These are phyloP conservation scores for Eulemur coronatus DNA, from an alignment of 2,797 vertebrate genomes.

Conservation along the genomic window DNA sequence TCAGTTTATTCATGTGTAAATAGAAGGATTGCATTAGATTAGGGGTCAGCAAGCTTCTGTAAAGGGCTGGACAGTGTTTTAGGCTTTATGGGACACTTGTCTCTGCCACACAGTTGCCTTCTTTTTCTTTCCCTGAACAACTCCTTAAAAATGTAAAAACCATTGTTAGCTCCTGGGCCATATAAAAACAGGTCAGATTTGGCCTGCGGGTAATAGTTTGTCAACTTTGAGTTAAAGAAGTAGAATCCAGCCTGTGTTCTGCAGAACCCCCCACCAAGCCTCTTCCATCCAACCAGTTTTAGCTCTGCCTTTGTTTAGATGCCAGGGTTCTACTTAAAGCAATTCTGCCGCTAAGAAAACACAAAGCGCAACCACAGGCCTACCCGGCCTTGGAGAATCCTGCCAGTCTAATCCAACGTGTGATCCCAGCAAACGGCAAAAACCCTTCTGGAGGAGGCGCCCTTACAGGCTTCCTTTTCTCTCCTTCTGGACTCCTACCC, in stretches of 20 bases:
- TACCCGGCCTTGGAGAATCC: background rate
- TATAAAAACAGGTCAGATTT: background rate
- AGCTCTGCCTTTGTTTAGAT: background rate
- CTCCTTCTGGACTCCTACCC: background rate
- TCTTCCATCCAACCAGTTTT: background rate
- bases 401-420: background rate
- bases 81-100: background rate
- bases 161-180: background rate
- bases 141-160: constrained; percentile 1
- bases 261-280: background rate
- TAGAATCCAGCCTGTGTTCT: background rate
- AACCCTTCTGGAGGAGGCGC: background rate
- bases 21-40: background rate
- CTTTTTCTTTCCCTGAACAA: background rate
- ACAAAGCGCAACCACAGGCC: background rate
- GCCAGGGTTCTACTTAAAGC: background rate
- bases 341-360: background rate
- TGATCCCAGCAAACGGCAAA: background rate
- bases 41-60: background rate
- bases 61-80: background rate
- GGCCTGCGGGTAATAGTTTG: background rate
- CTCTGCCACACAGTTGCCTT: background rate
- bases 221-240: background rate
- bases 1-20: background rate
- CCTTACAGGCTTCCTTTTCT: background rate